Evolutionary conservation across 2,888 invertebrate genomes (phyloP).

Genomic region (Drosophila gaucha): DNA sequence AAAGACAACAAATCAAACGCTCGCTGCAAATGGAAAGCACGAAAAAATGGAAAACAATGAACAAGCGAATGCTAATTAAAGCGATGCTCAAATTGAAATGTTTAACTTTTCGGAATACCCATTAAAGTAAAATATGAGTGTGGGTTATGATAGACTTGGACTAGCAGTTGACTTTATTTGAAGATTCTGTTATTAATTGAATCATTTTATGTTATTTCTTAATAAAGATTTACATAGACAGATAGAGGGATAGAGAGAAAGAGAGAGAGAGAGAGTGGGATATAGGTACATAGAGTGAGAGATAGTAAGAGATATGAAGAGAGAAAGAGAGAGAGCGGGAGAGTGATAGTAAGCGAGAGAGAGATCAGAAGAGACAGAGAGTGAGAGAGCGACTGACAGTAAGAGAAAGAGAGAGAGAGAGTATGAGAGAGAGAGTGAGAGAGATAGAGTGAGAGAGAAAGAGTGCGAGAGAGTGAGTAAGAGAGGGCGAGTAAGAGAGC

Average conservation of each 20-base stretch:
- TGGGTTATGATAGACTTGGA: neutral
- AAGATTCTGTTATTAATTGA: no score
- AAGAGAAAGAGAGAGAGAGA: no score
- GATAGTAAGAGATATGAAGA: no score
- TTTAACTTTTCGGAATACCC: slow-evolving; percentile 60
- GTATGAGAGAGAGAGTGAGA: neutral
- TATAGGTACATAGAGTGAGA: no score
- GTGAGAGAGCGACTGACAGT: no score
- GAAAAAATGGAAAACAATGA: slow-evolving; percentile 67
- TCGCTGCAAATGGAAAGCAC: slow-evolving; percentile 72
- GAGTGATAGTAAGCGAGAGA: no score
- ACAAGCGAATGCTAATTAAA: slow-evolving; percentile 76
- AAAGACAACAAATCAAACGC: slow-evolving; percentile 70
- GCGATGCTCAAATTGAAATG: slow-evolving; percentile 75
- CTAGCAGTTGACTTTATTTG: neutral
- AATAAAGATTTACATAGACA: no score
- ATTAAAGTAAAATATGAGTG: neutral
- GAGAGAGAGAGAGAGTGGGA: no score
- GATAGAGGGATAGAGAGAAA: no score
- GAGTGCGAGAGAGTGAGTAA: neutral
- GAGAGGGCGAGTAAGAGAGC: neutral
- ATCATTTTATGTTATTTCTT: no score
- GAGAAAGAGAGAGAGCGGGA: no score
- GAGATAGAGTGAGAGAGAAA: neutral
- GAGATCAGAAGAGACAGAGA: no score